These are phyloP conservation scores for Drosophila ustulata DNA, from an alignment of 2,888 invertebrate genomes.

Conservation along the genomic window DNA sequence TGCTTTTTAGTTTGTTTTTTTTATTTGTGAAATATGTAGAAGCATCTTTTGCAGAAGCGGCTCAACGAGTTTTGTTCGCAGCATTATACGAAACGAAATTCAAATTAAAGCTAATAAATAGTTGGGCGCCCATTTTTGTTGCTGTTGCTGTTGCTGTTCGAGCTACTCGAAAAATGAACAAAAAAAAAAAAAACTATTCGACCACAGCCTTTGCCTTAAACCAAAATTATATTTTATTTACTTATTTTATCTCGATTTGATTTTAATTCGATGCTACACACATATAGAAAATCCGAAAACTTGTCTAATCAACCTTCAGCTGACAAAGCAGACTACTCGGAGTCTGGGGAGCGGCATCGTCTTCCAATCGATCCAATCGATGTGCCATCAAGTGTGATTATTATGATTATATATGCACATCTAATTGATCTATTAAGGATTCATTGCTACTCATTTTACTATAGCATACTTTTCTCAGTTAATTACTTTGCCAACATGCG, in stretches of 20 bases:
- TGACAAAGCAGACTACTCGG: slow-evolving; percentile 30
- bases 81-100: slow-evolving; percentile 74
- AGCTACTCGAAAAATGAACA: not conserved
- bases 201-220: slow-evolving; percentile 50
- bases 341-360: slow-evolving; percentile 36
- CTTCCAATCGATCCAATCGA: slow-evolving; percentile 9
- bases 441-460: not conserved
- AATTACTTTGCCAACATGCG: slow-evolving; percentile 25
- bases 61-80: slow-evolving; percentile 69
- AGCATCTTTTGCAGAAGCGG: slow-evolving; percentile 74
- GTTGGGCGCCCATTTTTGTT: slow-evolving; percentile 58
- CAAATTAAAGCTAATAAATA: slow-evolving; percentile 81
- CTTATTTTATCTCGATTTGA: slow-evolving; percentile 53
- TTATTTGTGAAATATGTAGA: slow-evolving; percentile 58
- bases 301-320: slow-evolving; percentile 69
- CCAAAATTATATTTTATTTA: slow-evolving; percentile 52
- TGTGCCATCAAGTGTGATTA: slow-evolving; percentile 1
- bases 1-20: slow-evolving; percentile 37
- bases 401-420: not conserved
- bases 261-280: slow-evolving; percentile 54
- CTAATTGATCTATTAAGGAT: slow-evolving; percentile 8
- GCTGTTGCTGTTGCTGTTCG: slow-evolving; percentile 22
- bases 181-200: slow-evolving; percentile 5
- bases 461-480: slow-evolving; percentile 29
- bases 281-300: slow-evolving; percentile 55